Evolutionary conservation across 2,797 vertebrate genomes (phyloP).

Genomic region (Scolopax bukidnonensis): DNA sequence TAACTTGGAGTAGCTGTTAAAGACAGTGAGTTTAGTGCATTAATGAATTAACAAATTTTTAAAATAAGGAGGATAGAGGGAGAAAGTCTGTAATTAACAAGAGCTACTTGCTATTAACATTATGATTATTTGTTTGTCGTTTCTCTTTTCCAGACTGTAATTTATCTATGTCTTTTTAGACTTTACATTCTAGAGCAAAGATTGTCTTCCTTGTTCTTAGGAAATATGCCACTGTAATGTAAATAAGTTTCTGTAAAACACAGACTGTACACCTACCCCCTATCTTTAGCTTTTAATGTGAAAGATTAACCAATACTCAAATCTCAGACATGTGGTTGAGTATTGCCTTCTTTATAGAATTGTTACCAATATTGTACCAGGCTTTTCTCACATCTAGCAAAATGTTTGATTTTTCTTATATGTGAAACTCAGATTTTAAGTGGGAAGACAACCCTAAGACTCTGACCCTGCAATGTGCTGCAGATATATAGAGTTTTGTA

Average conservation of each 20-base stretch:
- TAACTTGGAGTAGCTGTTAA: background rate
- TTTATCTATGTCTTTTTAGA: background rate
- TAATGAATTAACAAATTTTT: background rate
- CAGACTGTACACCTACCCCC: fast-evolving
- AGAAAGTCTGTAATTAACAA: background rate
- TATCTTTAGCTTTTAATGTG: background rate
- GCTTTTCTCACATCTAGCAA: background rate
- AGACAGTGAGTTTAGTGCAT: background rate
- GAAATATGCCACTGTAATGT: background rate
- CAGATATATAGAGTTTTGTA: background rate
- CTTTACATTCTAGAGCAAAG: background rate
- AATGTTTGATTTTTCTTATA: background rate
- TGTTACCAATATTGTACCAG: background rate
- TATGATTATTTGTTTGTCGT: background rate
- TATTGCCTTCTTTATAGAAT: background rate
- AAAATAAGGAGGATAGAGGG: background rate
- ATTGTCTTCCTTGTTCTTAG: background rate
- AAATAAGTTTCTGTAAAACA: background rate
- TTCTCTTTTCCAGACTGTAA: background rate
- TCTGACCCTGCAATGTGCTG: background rate
- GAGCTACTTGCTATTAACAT: background rate
- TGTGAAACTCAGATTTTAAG: background rate
- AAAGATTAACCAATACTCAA: background rate
- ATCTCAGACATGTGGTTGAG: background rate
- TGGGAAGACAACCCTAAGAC: background rate